phyloP scores from a whole-genome alignment of 2,888 invertebrate genomes.

The Yponomeuta sedellus region DNA sequence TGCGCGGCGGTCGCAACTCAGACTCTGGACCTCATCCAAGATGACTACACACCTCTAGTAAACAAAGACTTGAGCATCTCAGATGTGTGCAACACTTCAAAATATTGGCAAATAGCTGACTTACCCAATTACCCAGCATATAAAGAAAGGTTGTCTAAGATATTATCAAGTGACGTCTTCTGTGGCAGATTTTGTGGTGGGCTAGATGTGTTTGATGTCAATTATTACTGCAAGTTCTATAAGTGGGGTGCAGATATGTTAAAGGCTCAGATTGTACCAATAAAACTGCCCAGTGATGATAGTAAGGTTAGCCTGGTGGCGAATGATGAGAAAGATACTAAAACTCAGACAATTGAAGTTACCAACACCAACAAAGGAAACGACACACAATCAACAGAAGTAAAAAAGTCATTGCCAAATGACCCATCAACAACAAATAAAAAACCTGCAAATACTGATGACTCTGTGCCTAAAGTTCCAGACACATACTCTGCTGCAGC shows the following conservation, averaged over 20 bases:
- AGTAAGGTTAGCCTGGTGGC: not conserved
- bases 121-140: constrained; percentile 33
- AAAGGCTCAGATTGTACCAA: constrained; percentile 23
- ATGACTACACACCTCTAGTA: constrained; percentile 34
- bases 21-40: constrained; percentile 32
- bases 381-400: not conserved
- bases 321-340: not conserved
- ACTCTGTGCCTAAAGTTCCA: not conserved
- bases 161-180: not conserved
- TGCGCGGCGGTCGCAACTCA: constrained; percentile 37
- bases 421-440: not conserved
- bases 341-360: not conserved
- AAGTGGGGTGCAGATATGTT: constrained; percentile 50
- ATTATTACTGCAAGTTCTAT: constrained; percentile 59
- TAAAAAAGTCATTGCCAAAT: not conserved
- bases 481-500: not conserved
- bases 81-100: constrained; percentile 40
- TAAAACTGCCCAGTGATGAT: constrained; percentile 20
- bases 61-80: constrained; percentile 37
- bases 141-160: constrained; percentile 22
- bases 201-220: constrained; percentile 38
- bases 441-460: not conserved
- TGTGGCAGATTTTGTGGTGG: constrained; percentile 52
- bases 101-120: constrained; percentile 44
- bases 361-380: not conserved